Percentiles rank a stretch among this genome's conserved stretches.
Conservation (phyloP, 1,140 invertebrate species). For the Phenacoccus solenopsis region DNA sequence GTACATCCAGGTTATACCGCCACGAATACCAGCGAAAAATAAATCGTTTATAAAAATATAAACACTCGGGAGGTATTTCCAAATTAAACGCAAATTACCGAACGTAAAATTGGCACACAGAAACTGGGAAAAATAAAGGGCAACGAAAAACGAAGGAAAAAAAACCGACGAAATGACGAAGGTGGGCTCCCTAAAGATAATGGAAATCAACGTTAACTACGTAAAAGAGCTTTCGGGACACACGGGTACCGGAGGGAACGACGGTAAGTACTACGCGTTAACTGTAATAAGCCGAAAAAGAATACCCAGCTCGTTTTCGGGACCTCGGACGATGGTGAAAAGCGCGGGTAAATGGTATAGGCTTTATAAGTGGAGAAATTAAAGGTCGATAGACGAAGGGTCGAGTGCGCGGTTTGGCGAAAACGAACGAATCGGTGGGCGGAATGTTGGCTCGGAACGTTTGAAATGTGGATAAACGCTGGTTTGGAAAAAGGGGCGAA, state of each 20-base stretch:
- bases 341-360: too few species aligned
- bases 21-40: too few species aligned
- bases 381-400: not conserved
- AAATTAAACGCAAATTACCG: too few species aligned
- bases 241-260: not conserved
- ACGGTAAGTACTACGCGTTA: not conserved
- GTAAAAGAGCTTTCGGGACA: not conserved
- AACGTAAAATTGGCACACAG: not conserved
- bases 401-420: not conserved
- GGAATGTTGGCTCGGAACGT: conserved; percentile 13
- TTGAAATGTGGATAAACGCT: conserved; percentile 5
- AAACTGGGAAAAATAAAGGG: not conserved
- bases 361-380: too few species aligned
- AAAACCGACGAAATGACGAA: not conserved
- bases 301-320: conserved; percentile 1
- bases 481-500: not conserved
- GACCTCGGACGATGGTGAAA: too few species aligned
- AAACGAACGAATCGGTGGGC: not conserved
- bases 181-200: not conserved
- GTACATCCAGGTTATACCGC: too few species aligned
- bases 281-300: not conserved
- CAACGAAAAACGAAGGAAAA: not conserved
- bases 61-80: too few species aligned
- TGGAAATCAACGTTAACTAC: not conserved
- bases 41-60: too few species aligned